These are phyloP conservation scores for Manis crassicaudata DNA, from an alignment of 2,797 vertebrate genomes.

Conservation along the genomic window DNA sequence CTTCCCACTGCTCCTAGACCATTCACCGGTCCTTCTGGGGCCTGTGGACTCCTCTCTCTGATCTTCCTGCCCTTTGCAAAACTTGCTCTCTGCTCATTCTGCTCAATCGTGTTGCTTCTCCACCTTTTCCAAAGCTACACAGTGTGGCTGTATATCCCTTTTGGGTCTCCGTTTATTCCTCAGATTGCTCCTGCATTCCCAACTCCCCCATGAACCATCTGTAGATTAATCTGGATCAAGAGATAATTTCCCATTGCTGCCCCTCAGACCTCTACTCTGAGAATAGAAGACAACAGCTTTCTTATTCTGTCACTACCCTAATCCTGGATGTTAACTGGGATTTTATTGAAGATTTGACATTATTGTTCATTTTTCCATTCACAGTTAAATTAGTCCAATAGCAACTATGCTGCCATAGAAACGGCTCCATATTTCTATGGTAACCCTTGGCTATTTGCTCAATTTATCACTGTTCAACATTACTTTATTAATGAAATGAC, in stretches of 20 bases:
- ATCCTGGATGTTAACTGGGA: not conserved
- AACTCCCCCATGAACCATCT: not conserved
- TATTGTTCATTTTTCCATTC: not conserved
- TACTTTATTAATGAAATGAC: constrained; percentile 18
- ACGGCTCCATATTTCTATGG: not conserved
- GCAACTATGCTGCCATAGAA: not conserved
- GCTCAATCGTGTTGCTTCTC: not conserved
- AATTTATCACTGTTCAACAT: not conserved
- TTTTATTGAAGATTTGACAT: constrained; percentile 18
- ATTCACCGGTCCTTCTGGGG: not conserved
- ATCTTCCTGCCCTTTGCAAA: not conserved
- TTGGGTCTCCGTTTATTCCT: not conserved
- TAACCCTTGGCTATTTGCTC: not conserved
- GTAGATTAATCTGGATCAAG: not conserved
- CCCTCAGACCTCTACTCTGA: not conserved
- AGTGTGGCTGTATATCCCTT: not conserved
- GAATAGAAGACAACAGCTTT: not conserved
- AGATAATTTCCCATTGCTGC: not conserved
- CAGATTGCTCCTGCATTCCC: not conserved
- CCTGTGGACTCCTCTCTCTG: not conserved
- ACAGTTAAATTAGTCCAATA: not conserved
- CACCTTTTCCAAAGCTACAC: not conserved
- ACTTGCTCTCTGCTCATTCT: not conserved
- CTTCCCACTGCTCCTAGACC: not conserved
- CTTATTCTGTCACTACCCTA: not conserved